Conservation (phyloP, 1,140 invertebrate genomes). For the Sycophila sp. region DNA sequence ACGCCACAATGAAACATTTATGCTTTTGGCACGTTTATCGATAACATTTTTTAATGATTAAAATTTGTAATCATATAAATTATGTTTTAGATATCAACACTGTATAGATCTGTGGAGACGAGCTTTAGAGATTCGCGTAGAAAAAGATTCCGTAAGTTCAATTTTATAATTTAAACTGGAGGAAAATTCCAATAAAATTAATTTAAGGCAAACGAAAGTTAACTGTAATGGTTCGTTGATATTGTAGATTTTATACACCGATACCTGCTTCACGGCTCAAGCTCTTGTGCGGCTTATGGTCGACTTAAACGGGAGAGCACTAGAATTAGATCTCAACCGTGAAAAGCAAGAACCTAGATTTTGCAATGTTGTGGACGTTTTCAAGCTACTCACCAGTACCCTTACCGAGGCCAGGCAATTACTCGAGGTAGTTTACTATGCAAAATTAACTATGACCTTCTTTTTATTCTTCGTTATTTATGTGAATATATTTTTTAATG, state of each 20-base stretch:
- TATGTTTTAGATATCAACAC: conserved; percentile 73
- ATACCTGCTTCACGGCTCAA: conserved; percentile 86
- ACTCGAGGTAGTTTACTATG: conserved; percentile 66
- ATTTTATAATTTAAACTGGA: not conserved
- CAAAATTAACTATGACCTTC: no score
- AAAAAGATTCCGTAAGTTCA: conserved; percentile 76
- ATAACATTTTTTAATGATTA: no score
- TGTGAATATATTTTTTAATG: not conserved
- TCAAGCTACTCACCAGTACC: conserved; percentile 72
- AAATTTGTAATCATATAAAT: not conserved
- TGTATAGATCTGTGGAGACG: conserved; percentile 88
- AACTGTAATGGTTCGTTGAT: no score
- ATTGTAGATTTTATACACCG: conserved; percentile 69
- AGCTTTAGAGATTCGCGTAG: conserved; percentile 80
- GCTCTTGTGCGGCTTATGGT: conserved; percentile 81
- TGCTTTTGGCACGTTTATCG: no score
- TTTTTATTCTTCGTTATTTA: not conserved
- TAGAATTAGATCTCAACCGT: conserved; percentile 65
- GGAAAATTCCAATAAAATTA: no score
- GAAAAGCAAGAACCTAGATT: conserved; percentile 71
- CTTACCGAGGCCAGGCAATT: conserved; percentile 71
- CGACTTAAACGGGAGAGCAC: conserved; percentile 76
- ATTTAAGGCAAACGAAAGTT: no score
- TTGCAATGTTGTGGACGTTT: conserved; percentile 78
- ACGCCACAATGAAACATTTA: no score